Evolutionary conservation across 2,888 invertebrate species (phyloP).

Genomic region (Gymnosoma rotundatum): DNA sequence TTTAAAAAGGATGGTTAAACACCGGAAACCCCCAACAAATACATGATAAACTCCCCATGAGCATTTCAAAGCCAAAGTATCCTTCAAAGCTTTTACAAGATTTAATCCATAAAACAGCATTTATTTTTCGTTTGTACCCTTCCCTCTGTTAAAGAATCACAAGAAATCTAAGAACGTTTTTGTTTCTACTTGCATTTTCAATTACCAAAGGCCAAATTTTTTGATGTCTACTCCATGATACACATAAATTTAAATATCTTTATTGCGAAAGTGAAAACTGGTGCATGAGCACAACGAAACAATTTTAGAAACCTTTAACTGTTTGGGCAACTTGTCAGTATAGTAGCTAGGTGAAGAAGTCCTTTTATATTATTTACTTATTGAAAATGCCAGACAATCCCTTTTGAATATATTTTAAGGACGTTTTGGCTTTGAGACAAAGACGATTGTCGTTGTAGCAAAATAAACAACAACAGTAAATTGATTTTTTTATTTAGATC

Average conservation of each 20-base stretch:
- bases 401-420: constrained; percentile 55
- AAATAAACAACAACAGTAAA: constrained; percentile 30
- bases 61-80: neutral
- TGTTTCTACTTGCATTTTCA: neutral
- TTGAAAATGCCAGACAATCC: constrained; percentile 59
- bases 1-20: constrained; percentile 16
- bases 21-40: neutral
- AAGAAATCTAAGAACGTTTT: neutral
- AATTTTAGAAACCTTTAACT: neutral
- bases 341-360: constrained; percentile 7
- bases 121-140: no score
- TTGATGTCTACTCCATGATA: neutral
- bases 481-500: constrained; percentile 3
- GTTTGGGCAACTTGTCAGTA: neutral
- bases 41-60: neutral
- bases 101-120: neutral
- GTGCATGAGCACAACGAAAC: neutral
- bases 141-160: neutral
- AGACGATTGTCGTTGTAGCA: constrained; percentile 1
- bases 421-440: constrained; percentile 18
- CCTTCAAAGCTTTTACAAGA: neutral
- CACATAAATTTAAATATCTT: neutral
- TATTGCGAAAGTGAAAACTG: constrained; percentile 29
- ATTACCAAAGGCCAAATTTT: neutral
- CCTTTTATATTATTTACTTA: neutral